phyloP scores from a whole-genome alignment of 2,888 invertebrate genomes.

The Synanthedon myopaeformis region DNA sequence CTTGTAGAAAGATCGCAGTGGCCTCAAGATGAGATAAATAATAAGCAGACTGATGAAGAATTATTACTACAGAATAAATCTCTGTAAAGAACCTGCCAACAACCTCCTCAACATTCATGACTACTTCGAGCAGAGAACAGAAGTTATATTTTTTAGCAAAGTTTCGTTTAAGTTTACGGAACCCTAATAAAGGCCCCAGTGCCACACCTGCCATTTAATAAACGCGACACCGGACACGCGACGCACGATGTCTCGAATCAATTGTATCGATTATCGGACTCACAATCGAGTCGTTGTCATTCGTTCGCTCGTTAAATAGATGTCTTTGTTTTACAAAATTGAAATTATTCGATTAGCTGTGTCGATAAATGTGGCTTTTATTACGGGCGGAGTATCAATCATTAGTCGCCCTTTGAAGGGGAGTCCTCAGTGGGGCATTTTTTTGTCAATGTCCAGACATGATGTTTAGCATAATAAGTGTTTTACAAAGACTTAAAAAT shows the following conservation, averaged over 20 bases:
- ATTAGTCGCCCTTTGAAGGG: neutral
- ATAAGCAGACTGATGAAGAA: no score
- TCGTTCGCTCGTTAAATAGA: neutral
- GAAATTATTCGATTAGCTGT: neutral
- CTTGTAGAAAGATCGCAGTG: neutral
- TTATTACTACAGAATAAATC: no score
- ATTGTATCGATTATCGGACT: conserved; percentile 44
- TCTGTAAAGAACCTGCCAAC: no score
- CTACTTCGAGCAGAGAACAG: no score
- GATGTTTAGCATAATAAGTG: no score
- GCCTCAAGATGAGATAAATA: no score
- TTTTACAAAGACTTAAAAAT: no score
- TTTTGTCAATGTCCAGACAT: no score
- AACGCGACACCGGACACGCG: conserved; percentile 8
- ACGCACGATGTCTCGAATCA: conserved; percentile 48
- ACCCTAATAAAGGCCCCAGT: neutral
- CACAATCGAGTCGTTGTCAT: neutral
- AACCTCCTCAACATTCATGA: no score
- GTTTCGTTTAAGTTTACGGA: neutral
- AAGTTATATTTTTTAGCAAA: neutral
- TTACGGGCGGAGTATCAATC: neutral
- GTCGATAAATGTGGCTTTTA: neutral
- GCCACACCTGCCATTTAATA: conserved; percentile 34
- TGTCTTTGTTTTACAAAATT: neutral
- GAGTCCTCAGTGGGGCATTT: no score